Conservation (phyloP, 2,797 vertebrate genomes). For the Amphiprion clarkii region DNA sequence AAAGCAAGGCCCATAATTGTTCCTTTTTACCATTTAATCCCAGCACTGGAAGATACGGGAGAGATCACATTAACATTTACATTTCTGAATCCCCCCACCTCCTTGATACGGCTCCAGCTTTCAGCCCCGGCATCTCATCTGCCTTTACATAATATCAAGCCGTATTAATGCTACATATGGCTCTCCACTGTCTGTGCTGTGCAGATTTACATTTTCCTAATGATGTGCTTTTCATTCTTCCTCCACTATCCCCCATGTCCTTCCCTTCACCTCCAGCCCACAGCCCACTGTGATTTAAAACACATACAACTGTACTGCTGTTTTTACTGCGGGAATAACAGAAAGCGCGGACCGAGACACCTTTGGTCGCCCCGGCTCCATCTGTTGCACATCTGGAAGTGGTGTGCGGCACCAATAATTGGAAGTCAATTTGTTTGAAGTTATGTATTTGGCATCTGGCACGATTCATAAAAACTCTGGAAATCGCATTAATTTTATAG, state of each 20-base stretch:
- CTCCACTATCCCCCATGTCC: constrained; percentile 76
- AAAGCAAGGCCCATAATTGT: constrained; percentile 74
- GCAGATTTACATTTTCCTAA: constrained; percentile 84
- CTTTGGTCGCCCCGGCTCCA: constrained; percentile 83
- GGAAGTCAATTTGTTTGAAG: constrained; percentile 92
- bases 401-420: constrained; percentile 86
- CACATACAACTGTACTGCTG: constrained; percentile 78
- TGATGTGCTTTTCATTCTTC: constrained; percentile 78
- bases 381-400: constrained; percentile 90
- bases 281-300: constrained; percentile 82
- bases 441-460: constrained; percentile 90
- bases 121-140: constrained; percentile 72
- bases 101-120: constrained; percentile 73
- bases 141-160: constrained; percentile 80
- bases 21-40: constrained; percentile 81
- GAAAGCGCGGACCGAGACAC: constrained; percentile 79
- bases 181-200: constrained; percentile 70
- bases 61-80: constrained; percentile 84
- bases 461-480: constrained; percentile 87
- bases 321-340: constrained; percentile 81
- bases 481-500: constrained; percentile 89
- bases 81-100: constrained; percentile 74
- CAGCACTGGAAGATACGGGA: constrained; percentile 74
- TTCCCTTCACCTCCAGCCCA: constrained; percentile 84
- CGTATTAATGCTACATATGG: constrained; percentile 77